These are phyloP conservation scores for Nebria brevicollis DNA, from an alignment of 2,888 invertebrate species.

Conservation along the genomic window DNA sequence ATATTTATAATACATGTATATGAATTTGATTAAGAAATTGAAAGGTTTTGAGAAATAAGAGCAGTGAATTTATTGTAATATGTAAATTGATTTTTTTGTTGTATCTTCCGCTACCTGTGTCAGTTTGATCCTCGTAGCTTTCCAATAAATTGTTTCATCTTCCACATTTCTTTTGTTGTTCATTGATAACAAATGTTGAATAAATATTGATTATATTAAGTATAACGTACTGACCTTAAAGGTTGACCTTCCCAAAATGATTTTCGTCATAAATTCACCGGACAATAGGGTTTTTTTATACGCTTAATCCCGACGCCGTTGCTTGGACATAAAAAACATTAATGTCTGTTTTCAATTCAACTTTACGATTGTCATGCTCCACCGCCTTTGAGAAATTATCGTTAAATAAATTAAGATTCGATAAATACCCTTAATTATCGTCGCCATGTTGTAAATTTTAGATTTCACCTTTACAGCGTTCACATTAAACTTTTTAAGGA, in stretches of 20 bases:
- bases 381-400: neutral
- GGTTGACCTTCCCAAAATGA: neutral
- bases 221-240: neutral
- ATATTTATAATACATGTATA: neutral
- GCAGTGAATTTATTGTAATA: neutral
- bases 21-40: neutral
- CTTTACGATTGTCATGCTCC: neutral
- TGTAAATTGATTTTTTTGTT: neutral
- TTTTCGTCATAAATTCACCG: neutral
- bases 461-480: neutral
- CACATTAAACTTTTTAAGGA: neutral
- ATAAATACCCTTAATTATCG: neutral
- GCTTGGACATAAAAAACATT: neutral
- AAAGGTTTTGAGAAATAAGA: neutral
- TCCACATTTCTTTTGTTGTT: neutral
- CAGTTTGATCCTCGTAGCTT: neutral
- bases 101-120: neutral
- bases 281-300: neutral
- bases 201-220: neutral
- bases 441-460: neutral
- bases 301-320: neutral
- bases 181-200: neutral
- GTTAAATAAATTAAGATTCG: neutral
- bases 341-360: neutral
- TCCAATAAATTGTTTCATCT: neutral